Percentiles rank a stretch among this genome's conserved stretches.
Conservation (phyloP, 2,797 vertebrate species). For the Malurus leucopterus region DNA sequence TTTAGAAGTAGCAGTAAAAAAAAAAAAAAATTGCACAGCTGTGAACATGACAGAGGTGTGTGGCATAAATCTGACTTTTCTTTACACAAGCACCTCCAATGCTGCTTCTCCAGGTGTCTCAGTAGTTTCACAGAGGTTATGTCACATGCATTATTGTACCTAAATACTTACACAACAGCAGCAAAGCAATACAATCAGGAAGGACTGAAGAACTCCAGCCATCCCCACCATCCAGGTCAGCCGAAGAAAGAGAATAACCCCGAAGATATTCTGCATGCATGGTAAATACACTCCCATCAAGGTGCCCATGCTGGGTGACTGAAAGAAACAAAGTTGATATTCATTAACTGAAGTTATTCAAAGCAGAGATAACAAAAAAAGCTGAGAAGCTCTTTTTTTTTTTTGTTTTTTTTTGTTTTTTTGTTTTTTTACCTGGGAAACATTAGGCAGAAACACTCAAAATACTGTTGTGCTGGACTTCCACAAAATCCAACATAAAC, state of each 20-base stretch:
- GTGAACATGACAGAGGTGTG: background rate
- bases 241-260: slow-evolving; percentile 95
- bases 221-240: slow-evolving; percentile 97
- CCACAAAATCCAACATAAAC: background rate
- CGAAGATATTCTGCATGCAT: slow-evolving; percentile 97
- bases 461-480: background rate
- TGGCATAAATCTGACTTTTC: background rate
- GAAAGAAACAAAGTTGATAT: background rate
- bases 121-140: background rate
- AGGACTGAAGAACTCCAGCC: slow-evolving; percentile 91
- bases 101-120: background rate
- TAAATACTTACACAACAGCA: slow-evolving; percentile 92
- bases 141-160: background rate
- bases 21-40: background rate
- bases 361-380: background rate
- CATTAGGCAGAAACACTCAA: background rate
- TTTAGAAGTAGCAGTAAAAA: background rate
- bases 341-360: background rate
- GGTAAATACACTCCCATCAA: slow-evolving; percentile 98
- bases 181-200: slow-evolving; percentile 94
- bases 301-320: slow-evolving; percentile 98
- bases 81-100: background rate
- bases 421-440: background rate
- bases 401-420: too few relatives aligned
- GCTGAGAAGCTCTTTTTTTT: background rate